phyloP scores from a whole-genome alignment of 2,113 vertebrate species.

The Chaetorhynchus papuensis region DNA sequence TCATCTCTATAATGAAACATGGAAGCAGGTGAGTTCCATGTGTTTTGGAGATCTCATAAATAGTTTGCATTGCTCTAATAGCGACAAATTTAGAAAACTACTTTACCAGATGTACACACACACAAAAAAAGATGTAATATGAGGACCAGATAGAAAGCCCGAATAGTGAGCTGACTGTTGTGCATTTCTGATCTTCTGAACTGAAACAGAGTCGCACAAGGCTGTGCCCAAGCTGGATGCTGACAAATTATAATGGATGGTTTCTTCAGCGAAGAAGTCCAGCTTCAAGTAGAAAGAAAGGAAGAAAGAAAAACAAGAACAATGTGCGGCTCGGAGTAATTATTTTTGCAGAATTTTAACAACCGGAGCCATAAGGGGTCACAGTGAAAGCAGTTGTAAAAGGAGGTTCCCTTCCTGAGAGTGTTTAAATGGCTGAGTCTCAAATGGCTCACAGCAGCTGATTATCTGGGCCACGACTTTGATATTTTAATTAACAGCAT shows the following conservation, averaged over 20 bases:
- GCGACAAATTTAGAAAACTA: slow-evolving; percentile 35
- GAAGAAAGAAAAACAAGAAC: accelerated
- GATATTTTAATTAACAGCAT: background rate
- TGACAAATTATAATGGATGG: background rate
- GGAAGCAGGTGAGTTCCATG: slow-evolving; percentile 39
- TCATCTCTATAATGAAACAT: slow-evolving; percentile 17
- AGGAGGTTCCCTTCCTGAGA: background rate
- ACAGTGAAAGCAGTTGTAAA: background rate
- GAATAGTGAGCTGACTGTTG: background rate
- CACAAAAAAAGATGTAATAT: background rate
- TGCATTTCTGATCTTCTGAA: background rate
- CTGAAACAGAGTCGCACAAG: background rate
- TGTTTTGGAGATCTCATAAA: slow-evolving; percentile 36
- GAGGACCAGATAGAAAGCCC: slow-evolving; percentile 18
- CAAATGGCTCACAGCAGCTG: background rate
- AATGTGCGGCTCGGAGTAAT: background rate
- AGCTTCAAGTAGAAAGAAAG: background rate
- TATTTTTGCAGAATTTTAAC: background rate
- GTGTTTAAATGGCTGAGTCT: background rate
- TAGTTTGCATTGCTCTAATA: slow-evolving; percentile 44
- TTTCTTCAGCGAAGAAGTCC: background rate
- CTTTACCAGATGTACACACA: slow-evolving; percentile 13
- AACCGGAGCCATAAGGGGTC: background rate
- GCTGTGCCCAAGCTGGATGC: background rate
- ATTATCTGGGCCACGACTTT: background rate